phyloP scores from a whole-genome alignment of 2,113 vertebrate genomes.

The Pelvicachromis taeniatus region DNA sequence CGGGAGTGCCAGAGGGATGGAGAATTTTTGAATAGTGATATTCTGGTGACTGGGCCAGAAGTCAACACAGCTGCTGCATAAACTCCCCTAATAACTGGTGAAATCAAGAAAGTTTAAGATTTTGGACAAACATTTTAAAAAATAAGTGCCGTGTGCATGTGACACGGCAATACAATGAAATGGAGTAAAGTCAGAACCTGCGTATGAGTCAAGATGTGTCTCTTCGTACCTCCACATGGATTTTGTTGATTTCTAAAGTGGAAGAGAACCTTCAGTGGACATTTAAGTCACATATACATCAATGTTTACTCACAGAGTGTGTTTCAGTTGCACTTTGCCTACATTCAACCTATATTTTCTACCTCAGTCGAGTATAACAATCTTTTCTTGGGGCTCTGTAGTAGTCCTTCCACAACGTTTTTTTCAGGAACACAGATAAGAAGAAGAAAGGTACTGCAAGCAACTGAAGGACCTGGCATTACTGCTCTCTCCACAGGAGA shows the following conservation, averaged over 20 bases:
- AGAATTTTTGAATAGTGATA: background rate
- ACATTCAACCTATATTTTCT: background rate
- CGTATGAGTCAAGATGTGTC: background rate
- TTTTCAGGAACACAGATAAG: background rate
- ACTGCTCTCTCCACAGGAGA: slow-evolving; percentile 21
- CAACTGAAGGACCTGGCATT: slow-evolving; percentile 32
- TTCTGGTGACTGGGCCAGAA: background rate
- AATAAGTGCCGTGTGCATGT: fast-evolving
- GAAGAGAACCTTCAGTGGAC: background rate
- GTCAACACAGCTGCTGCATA: background rate
- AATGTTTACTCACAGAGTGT: background rate
- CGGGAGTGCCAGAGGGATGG: background rate
- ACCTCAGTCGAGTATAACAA: background rate
- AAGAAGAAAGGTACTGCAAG: background rate
- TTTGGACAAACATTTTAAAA: background rate
- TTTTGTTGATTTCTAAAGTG: background rate
- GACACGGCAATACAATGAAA: background rate
- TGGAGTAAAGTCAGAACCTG: background rate
- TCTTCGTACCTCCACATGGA: background rate
- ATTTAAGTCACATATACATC: background rate
- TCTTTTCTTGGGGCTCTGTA: background rate
- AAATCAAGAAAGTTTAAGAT: background rate
- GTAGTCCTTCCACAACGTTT: background rate
- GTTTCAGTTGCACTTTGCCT: background rate
- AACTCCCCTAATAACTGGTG: background rate